Base-by-base conservation (phyloP, 2,113 vertebrate species). In the Gadus macrocephalus region DNA sequence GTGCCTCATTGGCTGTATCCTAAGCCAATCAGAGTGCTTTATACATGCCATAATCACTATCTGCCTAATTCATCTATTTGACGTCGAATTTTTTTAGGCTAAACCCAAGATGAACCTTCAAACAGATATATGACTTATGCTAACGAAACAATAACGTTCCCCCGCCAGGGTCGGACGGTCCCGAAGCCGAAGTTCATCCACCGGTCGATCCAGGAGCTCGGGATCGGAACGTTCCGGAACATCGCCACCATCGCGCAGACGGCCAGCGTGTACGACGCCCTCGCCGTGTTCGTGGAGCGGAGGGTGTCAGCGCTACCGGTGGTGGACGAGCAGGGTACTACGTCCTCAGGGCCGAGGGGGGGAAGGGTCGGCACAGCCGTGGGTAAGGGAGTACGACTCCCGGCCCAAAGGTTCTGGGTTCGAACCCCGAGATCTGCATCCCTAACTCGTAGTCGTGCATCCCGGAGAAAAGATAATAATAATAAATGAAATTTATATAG, bases 291-390 rank as follows among this genome's bases (percentile, higher is more conserved):
- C 1, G 97, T 97, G 71, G 95, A 96, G 22, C 92, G 96, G 66
- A 91, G 93, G 0, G 97, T 99, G 64, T 99, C 97, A 0, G 97
- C 97, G 0, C 89, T 99, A 25, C 97, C 97, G 0, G 97, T 99
- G 66, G 72, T 98, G 75, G 94, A 98, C 0, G 87, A 92, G 71
- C 78, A 89, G 0, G 95, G 96, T 98, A 67, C 38, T 2, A 4
- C 7, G 19, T 7, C 17, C 31, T 19, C 12, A 9, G 8, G 8
- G 42, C 42, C 9, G 9, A 49, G 42, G 4, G 38, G 38, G 42
- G 42, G 42, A 1, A 12, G 42, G 8, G 12, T 49, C 8, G 2
- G 42, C 2, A 1, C 11, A 49, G 42, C 12, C 0, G 42, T 49
- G 12, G 42, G 4, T 35, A 35, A 4, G 6, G 31, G 31, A 35